Evolutionary conservation across 2,888 invertebrate species (phyloP), one percentile per base, ranked within the genome.

Genomic region (Archips crataeganus): DNA sequence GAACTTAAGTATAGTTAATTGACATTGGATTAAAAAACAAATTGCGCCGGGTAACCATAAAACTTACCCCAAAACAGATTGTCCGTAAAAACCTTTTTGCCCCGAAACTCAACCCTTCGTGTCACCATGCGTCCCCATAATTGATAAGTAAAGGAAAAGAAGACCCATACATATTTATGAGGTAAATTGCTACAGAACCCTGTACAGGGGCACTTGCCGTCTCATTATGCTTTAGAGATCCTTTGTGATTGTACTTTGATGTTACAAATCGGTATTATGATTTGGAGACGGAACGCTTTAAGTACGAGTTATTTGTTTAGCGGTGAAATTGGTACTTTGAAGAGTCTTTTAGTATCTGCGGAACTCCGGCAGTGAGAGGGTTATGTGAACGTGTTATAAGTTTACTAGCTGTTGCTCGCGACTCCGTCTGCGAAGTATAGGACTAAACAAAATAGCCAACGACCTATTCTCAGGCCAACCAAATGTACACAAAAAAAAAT

Each of bases 131-230:
- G 91, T 87, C 89, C 92, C 90, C 89, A 90, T 94, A 94, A 95
- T 95, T 95, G 94, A 93, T 94, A 94, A 94, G 94, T 93, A 93
- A 93, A 94, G 94, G 92, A 94, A 94, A 94, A 94, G 93, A 94
- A 93, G 90, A 90, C 89, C 89, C 87, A 93, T 94, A 93, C 93
- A 94, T 94, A 94, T 94, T 93, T 94, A 94, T 94, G 93, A 94
- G 91, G 82, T 78, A 92, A 94, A 93, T 93, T 94, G 92, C 87
- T 92, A 89, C 90, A 90, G 92, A 89, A 89, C 91, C 92, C 90
- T n/a, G 94, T 93, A 92, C 90, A 82, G 88, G 83, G 89, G 92
- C 94, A 94, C 94, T 94, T 94, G 87, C 86, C 85, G 88, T 91
- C 93, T 94, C 93, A 93, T 93, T 94, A 93, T 90, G 93, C 89